phyloP scores from a whole-genome alignment of 2,888 invertebrate genomes.

The Dicyrtoma fusca region DNA sequence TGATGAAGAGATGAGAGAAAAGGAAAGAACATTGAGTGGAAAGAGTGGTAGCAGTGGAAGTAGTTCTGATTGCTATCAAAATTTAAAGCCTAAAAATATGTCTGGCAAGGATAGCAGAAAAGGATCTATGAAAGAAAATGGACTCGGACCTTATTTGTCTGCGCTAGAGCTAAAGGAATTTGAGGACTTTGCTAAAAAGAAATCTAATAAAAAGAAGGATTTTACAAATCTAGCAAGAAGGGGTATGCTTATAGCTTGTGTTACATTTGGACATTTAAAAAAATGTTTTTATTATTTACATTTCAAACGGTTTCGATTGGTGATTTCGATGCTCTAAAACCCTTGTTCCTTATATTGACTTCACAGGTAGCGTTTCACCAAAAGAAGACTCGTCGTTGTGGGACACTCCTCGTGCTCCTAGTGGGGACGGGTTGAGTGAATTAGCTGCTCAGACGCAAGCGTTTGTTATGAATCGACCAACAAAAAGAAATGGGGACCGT shows the following conservation, averaged over 20 bases:
- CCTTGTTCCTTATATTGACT: not conserved
- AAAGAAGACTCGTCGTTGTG: slow-evolving; percentile 45
- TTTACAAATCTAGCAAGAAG: not conserved
- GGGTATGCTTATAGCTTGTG: not conserved
- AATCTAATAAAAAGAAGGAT: slow-evolving; percentile 39
- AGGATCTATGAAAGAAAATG: slow-evolving; percentile 41
- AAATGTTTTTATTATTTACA: slow-evolving; percentile 1
- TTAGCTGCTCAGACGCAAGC: slow-evolving; percentile 50
- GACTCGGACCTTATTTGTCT: slow-evolving; percentile 24
- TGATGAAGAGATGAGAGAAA: slow-evolving; percentile 37
- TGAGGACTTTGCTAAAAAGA: slow-evolving; percentile 28
- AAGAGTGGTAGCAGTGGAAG: slow-evolving; percentile 42
- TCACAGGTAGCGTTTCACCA: slow-evolving; percentile 35
- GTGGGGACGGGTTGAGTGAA: slow-evolving; percentile 51
- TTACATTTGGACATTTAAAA: not conserved
- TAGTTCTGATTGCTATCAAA: slow-evolving; percentile 25
- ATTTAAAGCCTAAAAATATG: not conserved
- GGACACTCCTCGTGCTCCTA: slow-evolving; percentile 49
- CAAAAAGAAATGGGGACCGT: slow-evolving; percentile 31
- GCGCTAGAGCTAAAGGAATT: slow-evolving; percentile 20
- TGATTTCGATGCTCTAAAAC: not conserved
- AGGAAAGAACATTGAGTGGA: slow-evolving; percentile 40
- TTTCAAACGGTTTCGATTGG: not conserved
- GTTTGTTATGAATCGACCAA: slow-evolving; percentile 47
- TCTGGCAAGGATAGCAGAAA: slow-evolving; percentile 24